Evolutionary conservation across 2,113 vertebrate genomes (phyloP).

Genomic region (Turdus rufiventris): DNA sequence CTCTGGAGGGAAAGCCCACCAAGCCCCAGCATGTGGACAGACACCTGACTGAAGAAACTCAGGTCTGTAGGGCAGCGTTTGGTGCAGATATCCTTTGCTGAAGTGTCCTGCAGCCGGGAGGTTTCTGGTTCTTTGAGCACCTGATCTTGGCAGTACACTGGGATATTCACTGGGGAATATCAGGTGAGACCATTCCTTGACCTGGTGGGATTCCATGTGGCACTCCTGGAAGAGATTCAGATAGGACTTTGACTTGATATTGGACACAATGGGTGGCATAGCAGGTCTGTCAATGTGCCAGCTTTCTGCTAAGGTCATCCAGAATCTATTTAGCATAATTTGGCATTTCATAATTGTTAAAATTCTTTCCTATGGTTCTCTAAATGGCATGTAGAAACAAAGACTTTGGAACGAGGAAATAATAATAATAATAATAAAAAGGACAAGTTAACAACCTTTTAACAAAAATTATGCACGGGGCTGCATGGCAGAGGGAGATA

Average conservation of each 20-base stretch:
- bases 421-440: background rate
- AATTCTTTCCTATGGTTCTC: background rate
- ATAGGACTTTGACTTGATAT: background rate
- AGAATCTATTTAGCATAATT: constrained; percentile 27
- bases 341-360: constrained; percentile 26
- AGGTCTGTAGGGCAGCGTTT: background rate
- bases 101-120: background rate
- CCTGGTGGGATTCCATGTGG: background rate
- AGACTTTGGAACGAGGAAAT: background rate
- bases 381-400: background rate
- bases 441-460: constrained; percentile 14
- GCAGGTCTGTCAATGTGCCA: background rate
- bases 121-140: background rate
- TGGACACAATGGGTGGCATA: background rate
- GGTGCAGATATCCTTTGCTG: background rate
- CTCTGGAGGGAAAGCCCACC: background rate
- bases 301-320: background rate
- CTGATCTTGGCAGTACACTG: background rate
- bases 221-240: background rate
- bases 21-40: background rate
- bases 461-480: background rate
- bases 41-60: background rate
- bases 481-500: background rate
- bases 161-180: background rate
- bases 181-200: background rate